phyloP scores from a whole-genome alignment of 2,888 invertebrate species.

The Lasioglossum marginatum region DNA sequence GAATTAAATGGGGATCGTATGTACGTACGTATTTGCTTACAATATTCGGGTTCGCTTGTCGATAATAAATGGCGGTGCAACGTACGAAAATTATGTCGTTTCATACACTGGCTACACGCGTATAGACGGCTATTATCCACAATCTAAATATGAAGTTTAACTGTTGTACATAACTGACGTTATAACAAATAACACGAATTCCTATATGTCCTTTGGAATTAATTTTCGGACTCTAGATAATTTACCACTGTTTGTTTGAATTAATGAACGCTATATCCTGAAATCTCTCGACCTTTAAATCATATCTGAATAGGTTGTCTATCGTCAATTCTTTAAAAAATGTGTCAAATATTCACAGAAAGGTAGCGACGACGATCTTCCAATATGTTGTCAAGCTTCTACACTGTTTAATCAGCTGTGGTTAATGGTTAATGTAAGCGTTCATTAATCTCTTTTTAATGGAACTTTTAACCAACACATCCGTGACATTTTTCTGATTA shows the following conservation, averaged over 20 bases:
- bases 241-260: not conserved
- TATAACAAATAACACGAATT: not conserved
- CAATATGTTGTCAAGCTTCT: not conserved
- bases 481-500: not conserved
- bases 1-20: not conserved
- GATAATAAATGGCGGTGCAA: not conserved
- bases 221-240: not conserved
- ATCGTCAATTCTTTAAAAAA: not conserved
- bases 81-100: not conserved
- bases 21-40: not conserved
- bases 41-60: not conserved
- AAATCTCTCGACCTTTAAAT: not conserved
- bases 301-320: not conserved
- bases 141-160: not conserved
- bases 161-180: not conserved
- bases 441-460: too few species aligned
- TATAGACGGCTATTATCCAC: not conserved
- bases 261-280: not conserved
- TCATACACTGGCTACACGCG: not conserved
- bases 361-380: too few species aligned
- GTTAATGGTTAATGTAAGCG: not conserved
- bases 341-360: not conserved
- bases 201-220: not conserved
- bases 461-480: not conserved
- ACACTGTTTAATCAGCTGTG: not conserved